phyloP scores from a whole-genome alignment of 2,797 vertebrate species.

The Sebastes taczanowskii region DNA sequence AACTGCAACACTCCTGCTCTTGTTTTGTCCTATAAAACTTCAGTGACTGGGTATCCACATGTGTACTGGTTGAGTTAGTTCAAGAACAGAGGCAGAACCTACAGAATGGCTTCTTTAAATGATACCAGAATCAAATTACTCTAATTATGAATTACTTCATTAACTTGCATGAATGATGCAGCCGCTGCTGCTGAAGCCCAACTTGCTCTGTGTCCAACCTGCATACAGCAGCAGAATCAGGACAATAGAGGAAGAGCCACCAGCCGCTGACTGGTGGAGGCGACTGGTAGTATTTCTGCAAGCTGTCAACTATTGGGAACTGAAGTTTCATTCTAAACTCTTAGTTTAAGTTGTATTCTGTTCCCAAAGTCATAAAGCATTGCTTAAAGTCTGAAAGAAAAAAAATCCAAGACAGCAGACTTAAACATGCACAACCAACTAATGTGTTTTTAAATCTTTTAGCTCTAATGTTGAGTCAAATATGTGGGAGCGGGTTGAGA shows the following conservation, averaged over 20 bases:
- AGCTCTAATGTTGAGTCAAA: background rate
- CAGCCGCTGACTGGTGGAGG: background rate
- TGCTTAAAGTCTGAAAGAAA: background rate
- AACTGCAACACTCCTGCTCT: background rate
- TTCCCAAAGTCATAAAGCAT: background rate
- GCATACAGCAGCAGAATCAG: background rate
- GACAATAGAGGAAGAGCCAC: background rate
- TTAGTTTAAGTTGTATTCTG: background rate
- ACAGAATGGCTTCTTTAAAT: background rate
- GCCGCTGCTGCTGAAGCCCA: no score
- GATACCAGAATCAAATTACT: background rate
- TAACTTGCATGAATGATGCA: no score
- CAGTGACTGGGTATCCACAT: background rate
- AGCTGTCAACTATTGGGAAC: background rate
- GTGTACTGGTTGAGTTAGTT: background rate
- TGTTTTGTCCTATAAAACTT: background rate
- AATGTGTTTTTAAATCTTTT: background rate
- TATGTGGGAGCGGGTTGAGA: background rate
- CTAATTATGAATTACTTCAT: no score
- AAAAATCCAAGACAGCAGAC: background rate
- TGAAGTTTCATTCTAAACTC: conserved; percentile 1
- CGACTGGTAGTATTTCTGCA: background rate
- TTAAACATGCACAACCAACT: background rate
- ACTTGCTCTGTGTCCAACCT: background rate
- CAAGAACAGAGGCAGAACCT: background rate